Evolutionary conservation across 1,140 invertebrate genomes (phyloP), one percentile per base, ranked within the genome.

Genomic region (Carcinoscorpius rotundicauda): DNA sequence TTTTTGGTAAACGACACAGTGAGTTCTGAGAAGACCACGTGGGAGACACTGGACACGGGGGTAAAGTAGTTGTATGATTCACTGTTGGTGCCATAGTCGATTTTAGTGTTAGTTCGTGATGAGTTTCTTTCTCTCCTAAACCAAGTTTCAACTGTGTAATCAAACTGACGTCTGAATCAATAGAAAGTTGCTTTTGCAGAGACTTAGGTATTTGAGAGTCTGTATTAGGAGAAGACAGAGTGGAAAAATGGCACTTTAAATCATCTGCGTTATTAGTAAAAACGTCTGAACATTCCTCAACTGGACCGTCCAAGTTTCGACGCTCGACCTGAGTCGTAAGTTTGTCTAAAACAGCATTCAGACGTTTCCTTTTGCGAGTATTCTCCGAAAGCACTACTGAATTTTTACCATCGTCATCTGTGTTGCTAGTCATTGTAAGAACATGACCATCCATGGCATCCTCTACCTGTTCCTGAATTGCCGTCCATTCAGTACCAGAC

Each of bases 331-430:
- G 84, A n/a, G 72, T 75, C 3, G 76, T 73, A 11, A 89, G 75
- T 71, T 87, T 87, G 71, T 87, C 85, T 58, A 89, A 74, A 2
- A 89, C 87, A 69, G 87, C 86, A 66, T 83, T 86, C 10, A 89
- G 75, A 11, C 87, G 78, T 73, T 87, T 87, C 48, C 87, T 79
- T 73, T 88, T 88, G 50, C 85, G 80, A n/a, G 62, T 64, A 11
- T 66, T 64, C 53, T 69, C 63, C 29, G 29, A 29, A n/a, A 51
- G 56, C 5, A 64, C 62, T 9, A 9, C 53, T 55, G 8, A 8
- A 10, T 57, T 61, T 64, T 63, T 63, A 63, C 64, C 66, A 11
- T 63, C 62, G 4, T 67, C 66, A 49, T 67, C 66, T 55, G 55
- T 67, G 51, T 57, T 67, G 8, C 62, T 67, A 29, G 61, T 67